Base-by-base conservation (phyloP, 2,797 vertebrate genomes). In the Sibirionetta formosa region DNA sequence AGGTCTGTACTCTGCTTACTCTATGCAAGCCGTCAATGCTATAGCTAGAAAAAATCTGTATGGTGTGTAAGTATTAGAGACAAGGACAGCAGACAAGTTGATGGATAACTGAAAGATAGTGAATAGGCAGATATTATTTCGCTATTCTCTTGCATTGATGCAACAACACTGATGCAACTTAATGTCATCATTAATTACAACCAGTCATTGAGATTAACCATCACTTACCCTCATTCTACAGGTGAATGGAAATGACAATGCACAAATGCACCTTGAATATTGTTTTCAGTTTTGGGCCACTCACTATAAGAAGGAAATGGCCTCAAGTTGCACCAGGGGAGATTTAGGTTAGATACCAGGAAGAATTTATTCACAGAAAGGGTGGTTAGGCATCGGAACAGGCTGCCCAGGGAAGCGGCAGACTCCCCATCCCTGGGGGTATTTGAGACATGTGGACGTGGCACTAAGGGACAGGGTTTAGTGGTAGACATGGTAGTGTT, bases 1-100 rank as follows among this genome's bases (percentile, higher is more conserved):
- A 99, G 99, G 99, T 99, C 12, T 79, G 94, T 84, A 56, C 14
- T 86, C 7, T 31, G 2, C 20, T 81, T 71, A 54, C 11, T 63
- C 12, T 76, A 38, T 33, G 50, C 8, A 1, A 46, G 33, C 31
- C 20, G 19, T 71, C 73, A 90, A 54, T 48, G 35, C 54, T 73
- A 7, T 36, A 38, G 57, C 44, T 58, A 40, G 15, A 77, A 66
- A 64, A 94, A 81, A 68, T 40, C 12, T 18, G 44, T 54, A 31
- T 1, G 4, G 9, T 69, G 4, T 40, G 4, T 57, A 51, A 50
- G 18, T 48, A 13, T 63, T 61, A 35, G 79, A 81, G 38, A 73
- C 22, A 24, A 58, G 42, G 35, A n/a, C 19, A 71, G 40, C 50
- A 44, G 57, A 48, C 11, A 66, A 6, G 36, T 33, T 29, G 48